These are phyloP conservation scores for Drosophila fuyamai DNA, from an alignment of 1,140 invertebrate species.

Conservation along the genomic window DNA sequence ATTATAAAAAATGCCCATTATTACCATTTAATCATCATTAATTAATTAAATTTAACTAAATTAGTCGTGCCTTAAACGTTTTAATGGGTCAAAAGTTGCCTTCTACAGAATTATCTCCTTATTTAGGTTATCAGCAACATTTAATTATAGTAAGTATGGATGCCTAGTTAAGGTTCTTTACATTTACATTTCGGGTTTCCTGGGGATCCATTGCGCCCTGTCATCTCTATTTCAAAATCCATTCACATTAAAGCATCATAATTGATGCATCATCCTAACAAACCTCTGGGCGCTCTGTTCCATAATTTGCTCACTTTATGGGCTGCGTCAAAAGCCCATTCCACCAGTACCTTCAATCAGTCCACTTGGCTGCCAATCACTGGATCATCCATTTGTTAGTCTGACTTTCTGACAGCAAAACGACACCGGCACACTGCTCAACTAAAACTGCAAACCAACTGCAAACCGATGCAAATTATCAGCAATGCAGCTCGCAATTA, in stretches of 20 bases:
- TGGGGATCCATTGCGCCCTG: not conserved
- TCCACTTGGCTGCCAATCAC: conserved; percentile 60
- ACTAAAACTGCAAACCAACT: not conserved
- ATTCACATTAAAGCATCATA: not conserved
- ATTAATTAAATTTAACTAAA: not conserved
- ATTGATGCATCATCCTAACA: conserved; percentile 4
- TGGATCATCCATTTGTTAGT: conserved; percentile 59
- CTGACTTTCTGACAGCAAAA: conserved; percentile 52
- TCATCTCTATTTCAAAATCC: not conserved
- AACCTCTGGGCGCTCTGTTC: conserved; percentile 4
- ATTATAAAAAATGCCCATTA: not conserved
- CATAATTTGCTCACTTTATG: conserved; percentile 31
- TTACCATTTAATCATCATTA: not conserved
- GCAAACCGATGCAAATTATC: conserved; percentile 67
- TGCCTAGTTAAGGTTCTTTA: not conserved
- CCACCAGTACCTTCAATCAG: conserved; percentile 37
- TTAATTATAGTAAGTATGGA: not conserved
- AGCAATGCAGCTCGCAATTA: conserved; percentile 79
- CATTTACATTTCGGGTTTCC: not conserved
- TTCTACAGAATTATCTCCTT: not conserved
- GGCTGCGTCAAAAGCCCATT: conserved; percentile 41
- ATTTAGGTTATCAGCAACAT: not conserved
- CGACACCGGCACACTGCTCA: not conserved
- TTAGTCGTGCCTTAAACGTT: too few relatives aligned
- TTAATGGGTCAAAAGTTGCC: not conserved